Base-by-base conservation (phyloP, 2,113 vertebrate species). In the Trinectes maculatus region DNA sequence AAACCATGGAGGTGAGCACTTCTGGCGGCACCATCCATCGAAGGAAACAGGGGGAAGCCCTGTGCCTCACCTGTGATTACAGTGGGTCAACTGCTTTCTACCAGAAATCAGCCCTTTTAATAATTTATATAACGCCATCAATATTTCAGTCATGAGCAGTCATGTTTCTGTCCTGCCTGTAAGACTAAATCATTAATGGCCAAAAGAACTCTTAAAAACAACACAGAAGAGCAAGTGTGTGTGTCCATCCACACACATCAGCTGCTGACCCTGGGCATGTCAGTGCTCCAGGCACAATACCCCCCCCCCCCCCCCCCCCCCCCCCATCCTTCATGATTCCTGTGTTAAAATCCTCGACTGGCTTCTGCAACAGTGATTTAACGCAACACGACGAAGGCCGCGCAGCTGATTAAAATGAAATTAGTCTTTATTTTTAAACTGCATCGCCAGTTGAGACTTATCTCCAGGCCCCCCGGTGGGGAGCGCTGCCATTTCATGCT, bases 121-220 rank as follows among this genome's bases (percentile, higher is more conserved):
- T 86, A 79, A 85, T 89, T 83, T 36, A 91, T 58, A 1, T 10
- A 8, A 3, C 33, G 21, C 37, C 71, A 91, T 91, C 80, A 91
- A 91, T 91, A 91, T 90, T 91, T 89, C 84, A 90, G 74, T 82
- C 84, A 85, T 75, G 86, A 85, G 84, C 76, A 87, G 82, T 80
- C 81, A 76, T 88, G 86, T 90, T 90, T 91, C 85, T 88, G 88
- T 89, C 83, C 77, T 89, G 84, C 84, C 87, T 86, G 89, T 91
- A 88, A 83, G 44, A 85, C 61, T 90, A 77, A 90, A 91, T 91
- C 85, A 88, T 91, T 87, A 74, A 89, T 87, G 77, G 24, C 70
- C 46, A 61, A 46, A 33, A 54, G 85, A 85, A 68, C 64, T 74
- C 84, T 81, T 85, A 80, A 87, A 82, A 89, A 91, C 82, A 87